A percentile compares a stretch with the other conserved stretches of the same genome.
Evolutionary conservation across 1,140 invertebrate genomes (phyloP).

Genomic region (Diorhabda sublineata): DNA sequence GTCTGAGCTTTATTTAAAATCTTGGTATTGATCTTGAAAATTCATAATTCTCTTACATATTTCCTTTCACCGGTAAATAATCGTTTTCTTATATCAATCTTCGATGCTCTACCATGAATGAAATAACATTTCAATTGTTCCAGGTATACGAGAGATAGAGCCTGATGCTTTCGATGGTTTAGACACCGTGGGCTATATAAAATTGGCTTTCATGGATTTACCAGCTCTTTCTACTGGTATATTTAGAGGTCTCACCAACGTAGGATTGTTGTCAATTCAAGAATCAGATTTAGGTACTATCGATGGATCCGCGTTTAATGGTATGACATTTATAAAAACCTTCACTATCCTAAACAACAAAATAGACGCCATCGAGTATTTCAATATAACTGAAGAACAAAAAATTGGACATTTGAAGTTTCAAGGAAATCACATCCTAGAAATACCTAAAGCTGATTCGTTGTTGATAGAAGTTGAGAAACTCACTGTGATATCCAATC

Average conservation of each 20-base stretch:
- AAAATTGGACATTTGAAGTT: constrained; percentile 65
- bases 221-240: constrained; percentile 63
- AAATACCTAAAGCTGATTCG: constrained; percentile 61
- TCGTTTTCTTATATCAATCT: no score
- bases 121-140: constrained; percentile 4
- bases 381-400: constrained; percentile 63
- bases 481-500: constrained; percentile 67
- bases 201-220: constrained; percentile 77
- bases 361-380: constrained; percentile 71
- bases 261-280: constrained; percentile 68
- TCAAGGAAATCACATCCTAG: constrained; percentile 76
- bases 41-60: no score
- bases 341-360: constrained; percentile 78
- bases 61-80: no score
- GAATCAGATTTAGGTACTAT: constrained; percentile 76
- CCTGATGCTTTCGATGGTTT: constrained; percentile 75
- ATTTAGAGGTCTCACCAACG: constrained; percentile 70
- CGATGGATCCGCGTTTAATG: constrained; percentile 66
- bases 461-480: constrained; percentile 63
- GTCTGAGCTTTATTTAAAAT: no score
- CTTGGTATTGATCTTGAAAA: no score
- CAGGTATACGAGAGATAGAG: constrained; percentile 64
- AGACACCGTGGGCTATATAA: constrained; percentile 70
- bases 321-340: constrained; percentile 61
- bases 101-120: no score